Percentiles rank a stretch among this genome's conserved stretches.
Evolutionary conservation across 2,797 vertebrate genomes (phyloP).

Genomic region (Cirrhinus molitorella): DNA sequence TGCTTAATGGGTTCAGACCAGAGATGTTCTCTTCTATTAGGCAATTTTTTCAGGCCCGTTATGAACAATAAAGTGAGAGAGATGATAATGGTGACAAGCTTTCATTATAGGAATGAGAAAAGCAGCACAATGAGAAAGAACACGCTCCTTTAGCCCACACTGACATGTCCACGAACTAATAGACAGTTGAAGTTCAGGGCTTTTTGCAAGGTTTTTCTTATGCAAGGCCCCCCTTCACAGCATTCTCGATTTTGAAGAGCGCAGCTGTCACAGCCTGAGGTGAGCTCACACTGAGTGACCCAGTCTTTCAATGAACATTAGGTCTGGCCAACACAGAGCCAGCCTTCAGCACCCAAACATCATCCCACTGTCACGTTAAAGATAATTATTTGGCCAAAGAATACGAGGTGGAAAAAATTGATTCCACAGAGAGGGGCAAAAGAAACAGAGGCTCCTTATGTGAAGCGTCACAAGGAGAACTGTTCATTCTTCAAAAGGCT

Average conservation of each 20-base stretch:
- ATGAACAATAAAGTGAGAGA: background rate
- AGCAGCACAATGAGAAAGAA: constrained; percentile 30
- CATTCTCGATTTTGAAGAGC: constrained; percentile 58
- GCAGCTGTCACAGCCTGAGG: constrained; percentile 69
- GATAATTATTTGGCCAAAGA: constrained; percentile 64
- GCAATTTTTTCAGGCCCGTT: background rate
- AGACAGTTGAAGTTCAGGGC: constrained; percentile 17
- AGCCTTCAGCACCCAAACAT: constrained; percentile 51
- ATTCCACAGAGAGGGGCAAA: constrained; percentile 54
- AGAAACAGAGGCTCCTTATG: constrained; percentile 46
- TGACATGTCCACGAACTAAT: constrained; percentile 1
- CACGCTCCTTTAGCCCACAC: constrained; percentile 21
- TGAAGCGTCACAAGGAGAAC: constrained; percentile 42
- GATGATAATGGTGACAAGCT: constrained; percentile 22
- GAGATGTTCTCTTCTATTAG: constrained; percentile 31
- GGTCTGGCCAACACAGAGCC: constrained; percentile 34
- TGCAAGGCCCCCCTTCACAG: constrained; percentile 10
- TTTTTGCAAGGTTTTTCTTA: background rate
- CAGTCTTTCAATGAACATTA: constrained; percentile 50
- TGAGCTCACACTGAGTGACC: constrained; percentile 55
- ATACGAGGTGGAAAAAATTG: constrained; percentile 66
- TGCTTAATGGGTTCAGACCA: constrained; percentile 45
- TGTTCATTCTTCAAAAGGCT: constrained; percentile 16
- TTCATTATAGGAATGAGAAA: constrained; percentile 43
- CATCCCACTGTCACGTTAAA: constrained; percentile 64